Conservation (phyloP, 1,140 invertebrate genomes). For the Eriocheir sinensis region DNA sequence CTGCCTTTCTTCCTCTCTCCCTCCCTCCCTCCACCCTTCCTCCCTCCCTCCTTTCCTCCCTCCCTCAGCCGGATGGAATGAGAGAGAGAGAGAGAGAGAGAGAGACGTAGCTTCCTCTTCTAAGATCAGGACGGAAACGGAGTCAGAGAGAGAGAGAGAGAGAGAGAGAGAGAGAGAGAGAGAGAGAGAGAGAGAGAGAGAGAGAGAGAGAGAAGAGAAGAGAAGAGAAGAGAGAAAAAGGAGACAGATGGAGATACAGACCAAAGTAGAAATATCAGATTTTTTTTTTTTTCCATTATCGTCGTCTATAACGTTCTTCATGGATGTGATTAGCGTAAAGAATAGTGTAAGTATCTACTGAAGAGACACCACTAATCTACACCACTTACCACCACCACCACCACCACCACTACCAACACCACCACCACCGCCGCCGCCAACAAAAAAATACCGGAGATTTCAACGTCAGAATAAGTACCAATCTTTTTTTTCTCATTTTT, state of each 20-base stretch:
- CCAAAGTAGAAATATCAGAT: too few relatives aligned
- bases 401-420: too few relatives aligned
- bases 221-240: too few relatives aligned
- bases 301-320: too few relatives aligned
- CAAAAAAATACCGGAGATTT: not conserved
- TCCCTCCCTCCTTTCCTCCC: not conserved
- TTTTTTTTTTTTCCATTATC: too few relatives aligned
- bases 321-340: too few relatives aligned
- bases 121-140: not conserved
- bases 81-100: not conserved
- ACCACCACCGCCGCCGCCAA: not conserved
- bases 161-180: not conserved
- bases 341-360: too few relatives aligned
- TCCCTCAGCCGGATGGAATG: not conserved
- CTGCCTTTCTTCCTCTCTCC: not conserved
- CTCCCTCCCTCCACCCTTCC: not conserved
- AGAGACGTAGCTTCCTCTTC: conserved; percentile 36
- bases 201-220: not conserved
- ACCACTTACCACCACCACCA: too few relatives aligned
- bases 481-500: not conserved
- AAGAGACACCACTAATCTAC: too few relatives aligned
- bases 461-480: conserved; percentile 36
- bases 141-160: not conserved
- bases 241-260: too few relatives aligned
- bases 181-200: not conserved